Conservation (phyloP, 2,113 vertebrate species). For the Pituophis catenifer region DNA sequence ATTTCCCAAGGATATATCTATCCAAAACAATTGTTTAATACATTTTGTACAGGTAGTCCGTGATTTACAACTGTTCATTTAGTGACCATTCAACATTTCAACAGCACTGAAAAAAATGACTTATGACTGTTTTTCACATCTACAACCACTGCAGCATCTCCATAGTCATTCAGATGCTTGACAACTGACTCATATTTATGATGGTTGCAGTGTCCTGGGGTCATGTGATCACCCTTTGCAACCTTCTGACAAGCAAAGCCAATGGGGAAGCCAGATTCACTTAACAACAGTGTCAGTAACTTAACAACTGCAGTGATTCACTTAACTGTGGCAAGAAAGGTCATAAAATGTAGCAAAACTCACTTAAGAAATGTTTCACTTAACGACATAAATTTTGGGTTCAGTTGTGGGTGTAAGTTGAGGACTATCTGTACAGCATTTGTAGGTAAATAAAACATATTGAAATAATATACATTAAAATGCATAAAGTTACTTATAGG, state of each 20-base stretch:
- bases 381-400: not conserved
- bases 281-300: not conserved
- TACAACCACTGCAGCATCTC: not conserved
- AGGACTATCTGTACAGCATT: not conserved
- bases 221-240: not conserved
- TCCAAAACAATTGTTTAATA: not conserved
- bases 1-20: not conserved
- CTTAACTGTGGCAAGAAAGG: not conserved
- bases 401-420: not conserved
- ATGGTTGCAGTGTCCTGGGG: not conserved
- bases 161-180: not conserved
- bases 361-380: not conserved
- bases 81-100: not conserved
- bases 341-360: not conserved
- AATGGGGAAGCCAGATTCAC: not conserved
- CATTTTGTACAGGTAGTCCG: not conserved
- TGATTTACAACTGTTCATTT: not conserved
- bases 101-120: not conserved
- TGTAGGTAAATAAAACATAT: not conserved
- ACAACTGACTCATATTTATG: not conserved
- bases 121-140: not conserved
- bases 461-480: not conserved
- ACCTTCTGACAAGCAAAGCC: not conserved
- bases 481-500: not conserved
- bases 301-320: not conserved